These are phyloP conservation scores for Aplodontia rufa DNA, from an alignment of 2,113 vertebrate species.

Conservation along the genomic window DNA sequence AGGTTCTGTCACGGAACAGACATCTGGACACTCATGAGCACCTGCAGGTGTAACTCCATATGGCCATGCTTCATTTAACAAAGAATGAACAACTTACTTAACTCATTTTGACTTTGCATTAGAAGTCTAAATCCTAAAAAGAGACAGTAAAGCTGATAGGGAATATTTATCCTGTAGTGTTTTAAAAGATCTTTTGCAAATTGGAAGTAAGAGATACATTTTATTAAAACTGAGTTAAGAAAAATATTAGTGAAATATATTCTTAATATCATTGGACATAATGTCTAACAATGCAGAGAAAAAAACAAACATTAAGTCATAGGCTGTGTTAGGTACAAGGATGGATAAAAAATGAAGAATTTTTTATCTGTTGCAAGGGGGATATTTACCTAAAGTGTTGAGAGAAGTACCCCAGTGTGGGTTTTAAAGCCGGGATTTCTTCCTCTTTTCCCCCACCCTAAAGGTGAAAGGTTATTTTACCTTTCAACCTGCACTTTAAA, in stretches of 20 bases:
- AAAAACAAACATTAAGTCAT: not conserved
- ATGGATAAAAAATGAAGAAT: not conserved
- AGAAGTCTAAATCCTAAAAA: not conserved
- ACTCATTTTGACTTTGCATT: constrained; percentile 18
- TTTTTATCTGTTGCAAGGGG: fast-evolving
- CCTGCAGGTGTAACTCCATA: not conserved
- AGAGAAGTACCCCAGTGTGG: not conserved
- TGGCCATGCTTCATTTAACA: not conserved
- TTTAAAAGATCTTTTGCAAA: not conserved
- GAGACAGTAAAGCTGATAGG: not conserved
- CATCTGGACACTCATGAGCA: not conserved
- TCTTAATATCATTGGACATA: not conserved
- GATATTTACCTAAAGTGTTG: not conserved
- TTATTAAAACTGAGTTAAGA: not conserved
- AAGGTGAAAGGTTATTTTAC: not conserved
- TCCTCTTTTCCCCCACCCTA: not conserved
- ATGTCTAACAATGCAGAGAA: not conserved
- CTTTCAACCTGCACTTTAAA: not conserved
- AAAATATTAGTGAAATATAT: not conserved
- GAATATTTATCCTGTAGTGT: not conserved
- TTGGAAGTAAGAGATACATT: not conserved
- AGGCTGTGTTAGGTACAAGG: not conserved
- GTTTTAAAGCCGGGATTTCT: not conserved
- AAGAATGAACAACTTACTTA: not conserved
- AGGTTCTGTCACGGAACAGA: not conserved